Evolutionary conservation across 2,888 invertebrate genomes (phyloP), one percentile per base, ranked within the genome.

Genomic region (Xylota segnis): DNA sequence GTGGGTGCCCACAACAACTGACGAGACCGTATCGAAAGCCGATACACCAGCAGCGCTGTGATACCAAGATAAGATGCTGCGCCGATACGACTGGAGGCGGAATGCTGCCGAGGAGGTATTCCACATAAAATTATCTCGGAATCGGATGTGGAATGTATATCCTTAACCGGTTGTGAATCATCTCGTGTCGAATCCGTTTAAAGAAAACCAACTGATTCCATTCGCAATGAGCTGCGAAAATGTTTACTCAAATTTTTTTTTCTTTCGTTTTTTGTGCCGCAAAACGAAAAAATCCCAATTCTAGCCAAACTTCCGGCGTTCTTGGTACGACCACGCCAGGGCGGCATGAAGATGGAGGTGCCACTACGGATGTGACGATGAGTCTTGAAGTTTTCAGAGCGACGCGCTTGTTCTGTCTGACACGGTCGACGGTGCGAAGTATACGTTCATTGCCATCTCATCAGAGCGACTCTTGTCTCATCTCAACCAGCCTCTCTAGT

Each of bases 91-190:
- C 27, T 16, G 7, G 27, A 56, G 54, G 65, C 56, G 63, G 43
- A 45, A 54, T 56, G 52, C 27, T 45, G 29, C 10, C 43, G 50
- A 71, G 50, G 27, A 71, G 27, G 12, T 71, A 78, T 78, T 71
- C 63, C 47, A 65, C 61, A 72, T 70, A 56, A 56, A 47, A 47
- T 72, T 40, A 47, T 18, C 34, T 32, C 37, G 10, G 34, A 63
- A 52, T 66, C 29, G 14, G n/a, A n/a, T n/a, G n/a, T n/a, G n/a
- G 43, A 65, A 61, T 68, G 18, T 50, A 50, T 37, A 58, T 66
- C 76, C 81, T 82, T 70, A 70, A 70, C 68, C 76, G 81, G 63
- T 50, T 63, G 70, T 82, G 81, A 82, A 63, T 82, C 81, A 82
- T 54, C 59, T 43, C 18, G 45, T 14, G 10, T 10, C 18, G 50